A percentile compares a stretch with the other conserved stretches of the same genome.
phyloP scores from a whole-genome alignment of 2,797 vertebrate genomes.

The Threskiornis aethiopicus region DNA sequence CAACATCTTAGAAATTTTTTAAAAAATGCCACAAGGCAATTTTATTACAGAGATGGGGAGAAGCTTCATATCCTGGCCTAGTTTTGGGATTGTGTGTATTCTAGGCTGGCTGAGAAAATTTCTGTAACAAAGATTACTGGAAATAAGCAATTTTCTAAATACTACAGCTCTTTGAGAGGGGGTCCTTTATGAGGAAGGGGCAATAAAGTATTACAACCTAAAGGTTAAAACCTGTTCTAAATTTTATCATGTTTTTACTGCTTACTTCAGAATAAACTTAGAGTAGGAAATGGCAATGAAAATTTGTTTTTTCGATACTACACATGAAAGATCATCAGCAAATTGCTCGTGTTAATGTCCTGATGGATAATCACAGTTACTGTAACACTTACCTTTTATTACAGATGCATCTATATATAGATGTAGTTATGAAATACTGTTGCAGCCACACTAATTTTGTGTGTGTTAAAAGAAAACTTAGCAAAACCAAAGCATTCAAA shows the following conservation, averaged over 20 bases:
- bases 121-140: neutral
- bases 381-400: neutral
- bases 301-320: neutral
- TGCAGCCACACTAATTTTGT: neutral
- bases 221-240: neutral
- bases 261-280: neutral
- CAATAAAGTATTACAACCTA: neutral
- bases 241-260: neutral
- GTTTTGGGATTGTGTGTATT: neutral
- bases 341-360: neutral
- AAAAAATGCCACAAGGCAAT: neutral
- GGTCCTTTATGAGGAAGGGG: neutral
- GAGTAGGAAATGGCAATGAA: neutral
- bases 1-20: neutral
- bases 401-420: neutral
- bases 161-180: neutral
- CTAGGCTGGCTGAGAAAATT: neutral
- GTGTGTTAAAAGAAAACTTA: neutral
- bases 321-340: neutral
- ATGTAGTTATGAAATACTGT: neutral
- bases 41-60: neutral
- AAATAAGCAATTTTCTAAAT: neutral
- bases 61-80: neutral
- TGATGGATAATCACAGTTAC: neutral
- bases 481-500: neutral